These are phyloP conservation scores for Spodoptera exigua DNA, from an alignment of 2,888 invertebrate genomes.

Conservation along the genomic window DNA sequence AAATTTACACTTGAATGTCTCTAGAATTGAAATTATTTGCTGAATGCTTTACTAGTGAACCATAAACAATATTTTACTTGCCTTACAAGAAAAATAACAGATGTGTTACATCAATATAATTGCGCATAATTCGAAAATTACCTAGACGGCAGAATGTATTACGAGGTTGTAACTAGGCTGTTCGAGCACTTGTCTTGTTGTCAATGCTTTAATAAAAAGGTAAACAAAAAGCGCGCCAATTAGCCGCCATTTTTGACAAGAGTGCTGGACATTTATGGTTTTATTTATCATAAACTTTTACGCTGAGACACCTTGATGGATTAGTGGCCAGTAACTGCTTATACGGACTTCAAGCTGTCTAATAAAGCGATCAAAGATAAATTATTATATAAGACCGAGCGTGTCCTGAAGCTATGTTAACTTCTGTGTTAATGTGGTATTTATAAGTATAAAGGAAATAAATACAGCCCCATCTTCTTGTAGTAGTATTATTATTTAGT, in stretches of 20 bases:
- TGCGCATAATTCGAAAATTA: slow-evolving; percentile 36
- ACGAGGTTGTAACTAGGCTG: slow-evolving; percentile 16
- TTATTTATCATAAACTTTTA: slow-evolving; percentile 8
- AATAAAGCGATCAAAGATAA: slow-evolving; percentile 38
- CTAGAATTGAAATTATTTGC: slow-evolving; percentile 4
- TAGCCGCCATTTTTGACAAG: slow-evolving; percentile 46
- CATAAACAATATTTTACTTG: slow-evolving; percentile 12
- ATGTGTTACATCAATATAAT: slow-evolving; percentile 49
- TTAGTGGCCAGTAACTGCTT: slow-evolving; percentile 11
- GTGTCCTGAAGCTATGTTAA: slow-evolving; percentile 4
- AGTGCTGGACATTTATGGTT: slow-evolving; percentile 22
- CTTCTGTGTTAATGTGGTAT: too few species aligned
- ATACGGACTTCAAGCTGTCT: slow-evolving; percentile 8
- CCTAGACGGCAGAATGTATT: slow-evolving; percentile 25
- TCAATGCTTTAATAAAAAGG: slow-evolving; percentile 29
- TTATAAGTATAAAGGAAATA: too few species aligned
- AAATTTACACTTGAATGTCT: slow-evolving; percentile 15
- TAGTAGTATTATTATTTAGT: too few species aligned
- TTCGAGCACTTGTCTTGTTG: slow-evolving; percentile 31
- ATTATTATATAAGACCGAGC: slow-evolving; percentile 25
- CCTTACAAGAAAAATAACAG: slow-evolving; percentile 34
- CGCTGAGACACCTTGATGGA: slow-evolving; percentile 22
- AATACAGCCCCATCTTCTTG: too few species aligned
- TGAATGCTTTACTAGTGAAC: slow-evolving; percentile 16
- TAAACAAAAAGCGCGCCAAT: slow-evolving; percentile 34